phyloP scores from a whole-genome alignment of 2,113 vertebrate genomes.

The Myotis yumanensis region DNA sequence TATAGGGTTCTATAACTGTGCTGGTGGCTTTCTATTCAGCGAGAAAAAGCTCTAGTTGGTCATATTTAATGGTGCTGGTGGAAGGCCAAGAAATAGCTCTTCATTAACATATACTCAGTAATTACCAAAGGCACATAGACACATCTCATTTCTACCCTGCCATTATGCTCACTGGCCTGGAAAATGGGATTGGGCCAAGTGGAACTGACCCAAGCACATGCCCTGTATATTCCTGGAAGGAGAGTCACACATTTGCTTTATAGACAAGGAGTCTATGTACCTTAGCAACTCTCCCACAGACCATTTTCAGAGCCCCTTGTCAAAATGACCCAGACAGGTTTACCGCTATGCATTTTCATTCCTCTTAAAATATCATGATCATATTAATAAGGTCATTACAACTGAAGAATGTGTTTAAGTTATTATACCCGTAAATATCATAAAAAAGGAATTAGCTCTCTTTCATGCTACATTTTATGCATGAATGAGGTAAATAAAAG shows the following conservation, averaged over 20 bases:
- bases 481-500: not conserved
- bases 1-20: not conserved
- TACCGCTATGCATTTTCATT: not conserved
- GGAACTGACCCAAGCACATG: conserved; percentile 67
- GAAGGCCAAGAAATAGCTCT: conserved; percentile 73
- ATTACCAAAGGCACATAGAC: conserved; percentile 75
- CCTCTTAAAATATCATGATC: not conserved
- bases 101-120: conserved; percentile 71
- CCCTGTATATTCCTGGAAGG: conserved; percentile 65
- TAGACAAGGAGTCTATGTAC: not conserved
- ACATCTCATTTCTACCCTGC: conserved; percentile 76
- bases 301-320: not conserved
- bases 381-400: not conserved
- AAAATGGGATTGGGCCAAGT: conserved; percentile 75
- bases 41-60: conserved; percentile 58
- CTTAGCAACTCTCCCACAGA: not conserved
- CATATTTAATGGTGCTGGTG: conserved; percentile 64
- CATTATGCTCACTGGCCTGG: conserved; percentile 73
- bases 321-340: not conserved
- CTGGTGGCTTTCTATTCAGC: conserved; percentile 25
- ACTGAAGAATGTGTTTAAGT: not conserved
- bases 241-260: conserved; percentile 8
- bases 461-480: not conserved
- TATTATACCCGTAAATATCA: not conserved
- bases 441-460: not conserved